Base-by-base conservation (phyloP, 2,888 invertebrate species). In the Himalopsyche kuldschensis region DNA sequence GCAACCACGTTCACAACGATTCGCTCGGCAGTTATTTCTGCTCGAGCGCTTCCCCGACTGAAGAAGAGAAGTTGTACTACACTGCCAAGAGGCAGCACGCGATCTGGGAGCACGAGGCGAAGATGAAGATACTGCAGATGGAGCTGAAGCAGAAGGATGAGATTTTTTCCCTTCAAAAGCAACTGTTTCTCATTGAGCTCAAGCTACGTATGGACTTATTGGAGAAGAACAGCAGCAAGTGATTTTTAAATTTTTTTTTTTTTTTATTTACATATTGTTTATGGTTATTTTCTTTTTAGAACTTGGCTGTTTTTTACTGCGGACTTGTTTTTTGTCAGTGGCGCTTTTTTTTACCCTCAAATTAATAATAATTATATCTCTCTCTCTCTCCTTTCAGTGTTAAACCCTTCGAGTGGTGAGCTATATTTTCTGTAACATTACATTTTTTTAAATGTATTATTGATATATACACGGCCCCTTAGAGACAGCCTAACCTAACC, bases 131-230 rank as follows among this genome's bases (percentile, higher is more conserved):
- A 1, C 86, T 92, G 0, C 91, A 91, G 84, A 91, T 92, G 91
- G 92, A 92, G 80, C 84, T 92, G 0, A 81, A 90, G 15, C 91
- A 92, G 86, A 92, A 92, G 78, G 92, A 92, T 81, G 92, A 92
- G 85, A 91, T 92, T 78, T 92, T 92, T 87, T 91, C 91, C 4
- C 87, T 92, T 55, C 92, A 92, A 86, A 92, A 92, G 83, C 92
- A 92, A 86, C 89, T 92, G 79, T 92, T 92, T 86, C 87, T 92
- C 0, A 91, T 92, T 4, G 92, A 92, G 88, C 86, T 92, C 83
- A 88, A 91, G 86, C 88, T 92, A 87, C 92, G 92, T 88, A 92
- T 92, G 92, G 92, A 92, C 88, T 92, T 92, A 87, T 87, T 92
- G 79, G 92, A 92, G 87, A 92, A 92, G 87, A 91, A 91, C 8